These are phyloP conservation scores for Corythornis vintsioides DNA, from an alignment of 2,113 vertebrate species.

Conservation along the genomic window DNA sequence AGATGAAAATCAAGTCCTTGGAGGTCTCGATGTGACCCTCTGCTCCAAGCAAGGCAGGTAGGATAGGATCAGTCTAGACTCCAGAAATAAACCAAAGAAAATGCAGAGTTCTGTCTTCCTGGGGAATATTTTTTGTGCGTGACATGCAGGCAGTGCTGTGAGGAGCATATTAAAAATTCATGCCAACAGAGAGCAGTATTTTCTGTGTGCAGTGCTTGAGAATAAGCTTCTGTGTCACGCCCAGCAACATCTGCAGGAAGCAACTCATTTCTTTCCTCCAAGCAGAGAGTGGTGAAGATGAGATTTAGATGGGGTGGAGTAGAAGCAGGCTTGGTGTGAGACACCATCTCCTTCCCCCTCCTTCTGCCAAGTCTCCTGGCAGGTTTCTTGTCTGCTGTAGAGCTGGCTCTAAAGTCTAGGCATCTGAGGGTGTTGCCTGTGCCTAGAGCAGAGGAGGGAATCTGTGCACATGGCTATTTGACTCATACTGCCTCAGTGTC, in stretches of 20 bases:
- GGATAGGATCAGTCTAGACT: background rate
- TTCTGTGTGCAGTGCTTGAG: background rate
- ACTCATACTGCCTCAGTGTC: background rate
- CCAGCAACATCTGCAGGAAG: constrained; percentile 1
- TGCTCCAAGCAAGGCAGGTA: background rate
- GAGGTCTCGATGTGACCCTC: background rate
- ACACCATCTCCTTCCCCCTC: background rate
- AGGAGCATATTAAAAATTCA: constrained; percentile 51
- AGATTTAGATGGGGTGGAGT: background rate
- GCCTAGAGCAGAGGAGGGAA: background rate
- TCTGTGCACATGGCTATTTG: background rate
- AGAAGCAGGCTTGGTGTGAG: background rate
- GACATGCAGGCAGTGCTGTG: background rate
- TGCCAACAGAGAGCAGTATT: background rate
- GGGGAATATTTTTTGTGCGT: constrained; percentile 8
- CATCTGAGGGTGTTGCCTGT: background rate
- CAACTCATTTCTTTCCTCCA: background rate
- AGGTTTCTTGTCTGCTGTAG: background rate
- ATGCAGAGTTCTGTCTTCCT: background rate
- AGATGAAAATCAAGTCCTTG: background rate
- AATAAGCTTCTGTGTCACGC: background rate
- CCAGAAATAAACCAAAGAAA: background rate
- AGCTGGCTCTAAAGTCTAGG: background rate
- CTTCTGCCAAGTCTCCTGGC: background rate
- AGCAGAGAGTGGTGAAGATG: background rate